Evolutionary conservation across 2,888 invertebrate species (phyloP).

Genomic region (Mythimna pallens): DNA sequence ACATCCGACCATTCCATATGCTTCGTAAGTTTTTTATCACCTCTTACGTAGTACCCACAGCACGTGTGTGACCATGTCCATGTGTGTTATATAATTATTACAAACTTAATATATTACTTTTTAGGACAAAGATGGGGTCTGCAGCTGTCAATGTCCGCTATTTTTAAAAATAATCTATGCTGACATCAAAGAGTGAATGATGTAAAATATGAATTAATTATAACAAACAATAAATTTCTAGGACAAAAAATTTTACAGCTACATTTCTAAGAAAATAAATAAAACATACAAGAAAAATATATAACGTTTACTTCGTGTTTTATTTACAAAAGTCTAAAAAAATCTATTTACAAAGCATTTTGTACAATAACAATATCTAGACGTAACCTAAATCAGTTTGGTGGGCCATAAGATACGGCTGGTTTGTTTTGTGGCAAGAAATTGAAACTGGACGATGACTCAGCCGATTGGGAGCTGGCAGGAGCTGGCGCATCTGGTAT

Average conservation of each 20-base stretch:
- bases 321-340: constrained; percentile 70
- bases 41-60: constrained; percentile 35
- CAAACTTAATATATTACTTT: constrained; percentile 55
- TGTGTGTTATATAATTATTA: constrained; percentile 37
- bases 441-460: constrained; percentile 67
- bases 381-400: constrained; percentile 72
- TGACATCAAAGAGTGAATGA: constrained; percentile 65
- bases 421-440: constrained; percentile 83
- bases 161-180: constrained; percentile 78
- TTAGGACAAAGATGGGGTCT: constrained; percentile 64
- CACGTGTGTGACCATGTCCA: constrained; percentile 11
- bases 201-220: constrained; percentile 15
- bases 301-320: constrained; percentile 62
- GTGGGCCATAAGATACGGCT: constrained; percentile 79
- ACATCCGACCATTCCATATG: constrained; percentile 80
- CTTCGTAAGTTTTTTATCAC: constrained; percentile 74
- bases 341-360: constrained; percentile 66
- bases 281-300: constrained; percentile 58
- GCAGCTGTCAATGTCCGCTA: constrained; percentile 68
- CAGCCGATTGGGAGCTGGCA: constrained; percentile 30
- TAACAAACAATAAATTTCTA: background rate
- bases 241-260: background rate
- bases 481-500: constrained; percentile 68
- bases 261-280: constrained; percentile 4
- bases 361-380: constrained; percentile 58